Evolutionary conservation across 2,113 vertebrate species (phyloP).

Genomic region (Colius striatus): DNA sequence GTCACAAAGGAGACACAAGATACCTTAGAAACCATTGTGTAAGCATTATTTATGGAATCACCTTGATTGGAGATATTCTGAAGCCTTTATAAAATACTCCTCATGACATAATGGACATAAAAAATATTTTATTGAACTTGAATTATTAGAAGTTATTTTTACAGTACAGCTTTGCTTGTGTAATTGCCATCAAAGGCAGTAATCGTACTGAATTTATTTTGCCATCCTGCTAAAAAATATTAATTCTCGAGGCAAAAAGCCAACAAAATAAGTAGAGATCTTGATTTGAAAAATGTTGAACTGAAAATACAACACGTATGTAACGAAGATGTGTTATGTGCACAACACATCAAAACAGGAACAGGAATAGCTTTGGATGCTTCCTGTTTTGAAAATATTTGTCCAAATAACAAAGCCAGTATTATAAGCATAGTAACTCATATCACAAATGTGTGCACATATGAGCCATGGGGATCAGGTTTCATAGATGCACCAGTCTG

Average conservation of each 20-base stretch:
- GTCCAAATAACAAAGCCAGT: neutral
- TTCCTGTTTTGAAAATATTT: neutral
- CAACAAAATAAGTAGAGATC: neutral
- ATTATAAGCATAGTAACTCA: neutral
- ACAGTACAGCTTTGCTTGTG: neutral
- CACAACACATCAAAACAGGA: neutral
- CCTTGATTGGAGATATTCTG: conserved; percentile 41
- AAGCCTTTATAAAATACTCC: conserved; percentile 27
- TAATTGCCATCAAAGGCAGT: neutral
- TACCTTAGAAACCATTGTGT: conserved; percentile 67
- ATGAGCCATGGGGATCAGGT: neutral
- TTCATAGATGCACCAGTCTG: neutral
- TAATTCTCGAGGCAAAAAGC: neutral
- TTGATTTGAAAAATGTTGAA: neutral
- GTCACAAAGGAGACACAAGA: conserved; percentile 63
- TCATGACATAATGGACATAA: conserved; percentile 15
- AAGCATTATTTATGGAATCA: conserved; percentile 72
- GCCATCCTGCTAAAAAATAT: neutral
- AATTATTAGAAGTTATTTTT: conserved; percentile 21
- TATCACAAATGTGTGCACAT: neutral
- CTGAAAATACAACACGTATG: neutral
- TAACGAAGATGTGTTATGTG: neutral
- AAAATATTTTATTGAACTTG: conserved; percentile 1
- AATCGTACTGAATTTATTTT: neutral
- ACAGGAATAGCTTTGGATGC: neutral